Evolutionary conservation across 2,888 invertebrate species (phyloP).

Genomic region (Leucophenga montana): DNA sequence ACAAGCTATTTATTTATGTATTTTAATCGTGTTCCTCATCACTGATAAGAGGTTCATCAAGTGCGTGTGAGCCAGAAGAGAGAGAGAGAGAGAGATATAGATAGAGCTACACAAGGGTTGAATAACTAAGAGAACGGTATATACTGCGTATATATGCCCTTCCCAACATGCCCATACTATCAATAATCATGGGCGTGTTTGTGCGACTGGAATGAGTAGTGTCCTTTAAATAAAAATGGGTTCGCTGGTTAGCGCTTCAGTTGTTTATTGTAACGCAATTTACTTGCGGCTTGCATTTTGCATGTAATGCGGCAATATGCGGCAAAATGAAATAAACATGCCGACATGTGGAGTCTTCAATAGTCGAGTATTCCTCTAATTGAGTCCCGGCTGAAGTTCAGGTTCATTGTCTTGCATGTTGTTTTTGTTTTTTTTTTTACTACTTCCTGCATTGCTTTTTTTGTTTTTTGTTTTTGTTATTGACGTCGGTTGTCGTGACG

Average conservation of each 20-base stretch:
- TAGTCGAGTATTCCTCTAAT: constrained; percentile 41
- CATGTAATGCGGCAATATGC: constrained; percentile 22
- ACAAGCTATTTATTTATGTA: not conserved
- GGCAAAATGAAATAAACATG: constrained; percentile 33
- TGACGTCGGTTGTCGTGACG: constrained; percentile 26
- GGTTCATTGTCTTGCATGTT: constrained; percentile 64
- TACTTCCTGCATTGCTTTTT: constrained; percentile 6
- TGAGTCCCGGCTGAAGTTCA: constrained; percentile 52
- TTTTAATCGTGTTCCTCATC: not conserved
- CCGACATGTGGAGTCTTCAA: constrained; percentile 40
- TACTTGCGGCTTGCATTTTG: constrained; percentile 8
- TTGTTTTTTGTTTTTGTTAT: constrained; percentile 4
- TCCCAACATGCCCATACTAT: too few species aligned
- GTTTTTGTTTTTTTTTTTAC: constrained; percentile 32
- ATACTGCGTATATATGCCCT: too few species aligned
- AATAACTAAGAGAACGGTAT: not conserved
- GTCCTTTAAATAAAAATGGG: not conserved
- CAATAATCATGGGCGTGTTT: constrained; percentile 20
- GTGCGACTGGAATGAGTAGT: not conserved
- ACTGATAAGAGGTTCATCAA: constrained; percentile 8
- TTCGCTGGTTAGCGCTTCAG: too few species aligned
- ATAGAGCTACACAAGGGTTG: not conserved
- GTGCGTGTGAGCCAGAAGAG: not conserved
- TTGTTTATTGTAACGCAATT: constrained; percentile 1
- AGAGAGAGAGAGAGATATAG: not conserved